phyloP scores from a whole-genome alignment of 1,140 invertebrate genomes.

The Orchestia grillus region DNA sequence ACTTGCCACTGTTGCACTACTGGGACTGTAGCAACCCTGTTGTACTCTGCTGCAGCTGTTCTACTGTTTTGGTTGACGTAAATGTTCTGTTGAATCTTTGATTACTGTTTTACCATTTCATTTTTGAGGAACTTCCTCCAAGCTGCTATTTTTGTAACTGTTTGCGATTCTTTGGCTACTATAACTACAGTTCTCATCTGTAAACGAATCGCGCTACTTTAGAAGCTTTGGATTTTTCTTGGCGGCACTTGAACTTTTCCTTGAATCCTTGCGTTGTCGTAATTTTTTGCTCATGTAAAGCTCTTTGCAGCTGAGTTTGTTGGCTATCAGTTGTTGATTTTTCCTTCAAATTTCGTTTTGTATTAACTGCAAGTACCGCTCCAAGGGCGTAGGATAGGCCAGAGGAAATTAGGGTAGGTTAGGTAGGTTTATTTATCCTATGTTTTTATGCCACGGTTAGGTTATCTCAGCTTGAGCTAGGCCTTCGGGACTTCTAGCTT shows the following conservation, averaged over 20 bases:
- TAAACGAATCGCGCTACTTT: neutral
- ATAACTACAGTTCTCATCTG: neutral
- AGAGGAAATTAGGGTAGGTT: no score
- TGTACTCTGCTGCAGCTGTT: neutral
- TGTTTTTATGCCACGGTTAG: no score
- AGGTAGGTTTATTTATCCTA: no score
- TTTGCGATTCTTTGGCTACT: neutral
- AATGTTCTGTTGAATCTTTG: neutral
- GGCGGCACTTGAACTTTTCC: neutral
- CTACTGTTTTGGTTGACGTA: neutral
- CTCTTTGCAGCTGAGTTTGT: no score
- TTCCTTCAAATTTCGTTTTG: no score
- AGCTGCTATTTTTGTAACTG: neutral
- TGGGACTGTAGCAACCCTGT: neutral
- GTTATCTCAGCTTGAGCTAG: no score
- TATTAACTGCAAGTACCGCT: no score
- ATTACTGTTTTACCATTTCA: neutral
- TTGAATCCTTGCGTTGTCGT: neutral
- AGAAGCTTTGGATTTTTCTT: no score
- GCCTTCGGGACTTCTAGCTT: no score
- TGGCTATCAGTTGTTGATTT: no score
- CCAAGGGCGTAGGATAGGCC: no score
- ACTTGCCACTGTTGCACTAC: neutral
- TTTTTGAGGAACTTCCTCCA: neutral
- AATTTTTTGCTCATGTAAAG: neutral